Base-by-base conservation (phyloP, 2,113 vertebrate genomes). In the Lampris incognitus region DNA sequence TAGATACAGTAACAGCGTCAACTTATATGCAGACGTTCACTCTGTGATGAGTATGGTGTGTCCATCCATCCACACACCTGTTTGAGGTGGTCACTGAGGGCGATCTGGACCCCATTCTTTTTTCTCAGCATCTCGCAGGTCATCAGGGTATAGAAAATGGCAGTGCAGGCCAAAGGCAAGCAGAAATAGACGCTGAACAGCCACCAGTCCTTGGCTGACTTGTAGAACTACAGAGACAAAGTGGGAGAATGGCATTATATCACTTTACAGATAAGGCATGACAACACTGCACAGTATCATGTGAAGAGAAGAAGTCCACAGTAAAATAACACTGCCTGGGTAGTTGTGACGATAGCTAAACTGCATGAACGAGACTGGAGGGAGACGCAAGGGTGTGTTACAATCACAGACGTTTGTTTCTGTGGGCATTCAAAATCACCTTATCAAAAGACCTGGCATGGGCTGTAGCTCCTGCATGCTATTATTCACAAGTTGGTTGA, bases 151-250 rank as follows among this genome's bases (percentile, higher is more conserved):
- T 99, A 99, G 91, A 99, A 99, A 82, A 98, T 66, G 0, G 95
- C 97, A 0, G 98, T 99, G 85, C 96, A 95, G 80, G 93, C 96
- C 92, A 99, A 69, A 0, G 98, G 98, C 77, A 99, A 94, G 85
- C 97, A 99, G 94, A 98, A 99, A 88, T 99, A 99, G 83, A 97
- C 96, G 70, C 96, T 93, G 65, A 99, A 99, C 36, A 99, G 93
- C 98, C 98, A 99, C 96, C 97, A 98, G 67, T 98, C 97, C 90
- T 99, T 99, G 4, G 94, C 95, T 68, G 87, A 89, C 87, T 97
- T 96, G 80, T 99, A 99, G 89, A 98, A 96, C 98, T 99, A 65
- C 1, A 74, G 10, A 85, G 38, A 67, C 44, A 65, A 38, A 79
- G 83, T 50, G 49, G 38, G 38, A 13, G 74, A 67, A 70, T 51